Base-by-base conservation (phyloP, 1,140 invertebrate species). In the Acyrthosiphon pisum region DNA sequence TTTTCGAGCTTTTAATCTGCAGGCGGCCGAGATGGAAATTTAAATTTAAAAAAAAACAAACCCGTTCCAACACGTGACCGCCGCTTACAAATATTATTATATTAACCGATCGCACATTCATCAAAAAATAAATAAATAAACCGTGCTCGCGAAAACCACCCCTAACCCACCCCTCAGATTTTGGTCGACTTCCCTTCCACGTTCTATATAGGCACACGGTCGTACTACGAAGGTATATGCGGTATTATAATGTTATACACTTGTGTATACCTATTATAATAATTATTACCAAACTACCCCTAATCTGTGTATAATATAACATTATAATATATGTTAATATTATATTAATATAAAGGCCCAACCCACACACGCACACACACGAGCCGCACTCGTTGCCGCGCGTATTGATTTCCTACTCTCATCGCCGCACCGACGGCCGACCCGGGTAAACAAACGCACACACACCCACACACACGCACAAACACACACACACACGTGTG, bases 391-490 rank as follows among this genome's bases (percentile, higher is more conserved):
- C 60, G 60, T 87, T 30, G 26, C 35, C 86, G 30, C 30, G 86
- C 86, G 86, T 87, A 87, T 87, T 87, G 86, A 87, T 87, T 87
- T 87, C 86, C 83, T 41, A 84, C 86, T 87, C 86, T 48, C 41
- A 30, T 46, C 86, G 44, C 86, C 14, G 86, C 26, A 26, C 83
- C 37, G 83, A 23, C 37, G 83, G 41, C 22, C 60, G 60, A 76
- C 83, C 37, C 83, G 83, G 37, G 83, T 83, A 83, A 83, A 83
- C n/a, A 83, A 83, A 83, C n/a, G 76, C 35, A 9, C 76, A 22
- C n/a, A 3, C 18, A 81, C n/a, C 20, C n/a, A 68, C n/a, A 20
- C n/a, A 35, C 1, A 8, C n/a, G n/a, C n/a, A 81, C n/a, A 81
- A 81, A 83, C n/a, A 35, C 35, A 23, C 76, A 7, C 20, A 14